A percentile compares a stretch with the other conserved stretches of the same genome.
Evolutionary conservation across 2,888 invertebrate species (phyloP).

Genomic region (Ormyrus pomaceus): DNA sequence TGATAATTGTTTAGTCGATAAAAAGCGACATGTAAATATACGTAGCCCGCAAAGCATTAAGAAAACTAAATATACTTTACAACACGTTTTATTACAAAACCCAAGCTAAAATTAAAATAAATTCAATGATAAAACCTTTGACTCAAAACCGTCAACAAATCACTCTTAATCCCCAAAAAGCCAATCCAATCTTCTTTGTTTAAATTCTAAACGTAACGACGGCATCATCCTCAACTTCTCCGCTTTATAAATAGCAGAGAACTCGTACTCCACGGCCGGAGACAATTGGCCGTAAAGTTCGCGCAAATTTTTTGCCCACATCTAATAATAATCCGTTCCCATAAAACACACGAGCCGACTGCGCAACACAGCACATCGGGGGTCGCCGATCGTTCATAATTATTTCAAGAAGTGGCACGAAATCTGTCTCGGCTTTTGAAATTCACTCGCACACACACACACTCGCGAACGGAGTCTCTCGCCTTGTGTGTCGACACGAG

Average conservation of each 20-base stretch:
- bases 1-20: too few relatives aligned
- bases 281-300: slow-evolving; percentile 27
- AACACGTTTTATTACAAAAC: too few relatives aligned
- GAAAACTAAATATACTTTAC: too few relatives aligned
- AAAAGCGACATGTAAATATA: too few relatives aligned
- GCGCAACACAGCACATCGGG: slow-evolving; percentile 5
- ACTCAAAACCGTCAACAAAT: not conserved
- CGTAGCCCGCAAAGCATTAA: too few relatives aligned
- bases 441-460: not conserved
- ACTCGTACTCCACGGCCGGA: not conserved
- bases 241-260: slow-evolving; percentile 8
- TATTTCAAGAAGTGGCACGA: slow-evolving; percentile 20
- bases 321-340: too few relatives aligned
- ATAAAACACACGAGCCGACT: not conserved
- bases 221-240: not conserved
- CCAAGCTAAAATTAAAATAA: too few relatives aligned
- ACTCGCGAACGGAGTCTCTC: not conserved
- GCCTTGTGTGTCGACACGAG: slow-evolving; percentile 36
- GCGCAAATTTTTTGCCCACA: not conserved
- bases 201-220: not conserved
- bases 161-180: too few relatives aligned
- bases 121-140: too few relatives aligned
- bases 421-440: not conserved
- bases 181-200: too few relatives aligned
- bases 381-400: slow-evolving; percentile 25